phyloP scores from a whole-genome alignment of 2,888 invertebrate genomes.

The Agonopterix subpropinquella region DNA sequence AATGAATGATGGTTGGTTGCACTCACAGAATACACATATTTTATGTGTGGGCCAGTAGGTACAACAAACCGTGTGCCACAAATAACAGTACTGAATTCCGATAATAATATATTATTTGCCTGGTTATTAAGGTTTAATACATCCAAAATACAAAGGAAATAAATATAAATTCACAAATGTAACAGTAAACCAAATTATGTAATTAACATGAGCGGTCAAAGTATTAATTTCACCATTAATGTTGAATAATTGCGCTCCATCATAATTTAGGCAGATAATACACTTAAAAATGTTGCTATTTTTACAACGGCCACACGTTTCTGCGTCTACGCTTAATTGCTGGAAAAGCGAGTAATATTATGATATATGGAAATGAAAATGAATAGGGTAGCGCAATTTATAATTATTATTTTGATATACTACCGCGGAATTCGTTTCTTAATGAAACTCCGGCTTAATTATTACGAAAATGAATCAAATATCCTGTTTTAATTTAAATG shows the following conservation, averaged over 20 bases:
- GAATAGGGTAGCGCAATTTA: slow-evolving; percentile 42
- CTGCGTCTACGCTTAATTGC: slow-evolving; percentile 54
- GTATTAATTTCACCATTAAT: slow-evolving; percentile 74
- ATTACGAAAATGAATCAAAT: slow-evolving; percentile 16
- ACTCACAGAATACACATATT: too few species aligned
- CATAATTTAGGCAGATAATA: slow-evolving; percentile 63
- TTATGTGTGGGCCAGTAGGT: too few species aligned
- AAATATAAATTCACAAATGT: too few species aligned
- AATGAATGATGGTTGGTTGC: too few species aligned
- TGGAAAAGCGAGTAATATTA: slow-evolving; percentile 45
- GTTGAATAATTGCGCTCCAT: slow-evolving; percentile 64
- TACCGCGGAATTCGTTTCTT: slow-evolving; percentile 23
- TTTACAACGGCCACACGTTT: slow-evolving; percentile 47
- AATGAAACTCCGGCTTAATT: slow-evolving; percentile 28
- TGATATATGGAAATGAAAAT: slow-evolving; percentile 59
- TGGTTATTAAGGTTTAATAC: too few species aligned
- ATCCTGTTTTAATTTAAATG: slow-evolving; percentile 10
- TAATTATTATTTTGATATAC: slow-evolving; percentile 45
- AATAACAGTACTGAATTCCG: too few species aligned
- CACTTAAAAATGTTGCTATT: slow-evolving; percentile 66
- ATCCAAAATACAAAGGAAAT: too few species aligned
- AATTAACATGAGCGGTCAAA: slow-evolving; percentile 69
- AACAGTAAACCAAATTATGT: slow-evolving; percentile 53
- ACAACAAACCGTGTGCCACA: too few species aligned
- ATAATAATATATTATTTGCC: not conserved